These are phyloP conservation scores for Boulengeromyrus knoepffleri DNA, from an alignment of 2,113 vertebrate genomes.

Conservation along the genomic window DNA sequence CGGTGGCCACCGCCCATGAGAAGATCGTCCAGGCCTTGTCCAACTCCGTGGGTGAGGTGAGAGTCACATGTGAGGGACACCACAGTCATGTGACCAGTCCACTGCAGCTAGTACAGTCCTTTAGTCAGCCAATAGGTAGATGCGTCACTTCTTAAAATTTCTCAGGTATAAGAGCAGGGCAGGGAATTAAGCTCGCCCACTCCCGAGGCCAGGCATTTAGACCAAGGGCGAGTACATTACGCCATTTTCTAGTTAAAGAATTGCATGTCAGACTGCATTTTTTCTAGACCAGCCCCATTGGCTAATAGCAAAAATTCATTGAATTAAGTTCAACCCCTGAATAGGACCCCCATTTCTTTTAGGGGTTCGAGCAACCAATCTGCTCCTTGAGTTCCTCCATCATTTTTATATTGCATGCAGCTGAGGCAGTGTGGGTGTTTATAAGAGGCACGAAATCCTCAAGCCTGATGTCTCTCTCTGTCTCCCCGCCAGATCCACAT, in stretches of 20 bases:
- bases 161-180: not conserved
- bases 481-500: conserved; percentile 81
- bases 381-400: not conserved
- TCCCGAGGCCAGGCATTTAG: not conserved
- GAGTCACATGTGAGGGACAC: not conserved
- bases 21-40: conserved; percentile 97
- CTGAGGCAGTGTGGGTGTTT: not conserved
- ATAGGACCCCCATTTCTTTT: not conserved
- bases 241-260: not conserved
- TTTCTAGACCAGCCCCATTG: not conserved
- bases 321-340: not conserved
- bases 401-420: not conserved
- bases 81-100: not conserved
- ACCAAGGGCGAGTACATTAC: not conserved
- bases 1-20: conserved; percentile 95
- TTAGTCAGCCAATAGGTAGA: not conserved
- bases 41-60: conserved; percentile 96
- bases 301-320: not conserved
- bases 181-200: not conserved
- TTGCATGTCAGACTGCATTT: not conserved
- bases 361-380: not conserved
- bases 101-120: not conserved
- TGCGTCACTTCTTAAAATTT: not conserved
- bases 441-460: not conserved
- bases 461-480: not conserved